Evolutionary conservation across 1,140 invertebrate species (phyloP).

Genomic region (Drosophila jambulina): DNA sequence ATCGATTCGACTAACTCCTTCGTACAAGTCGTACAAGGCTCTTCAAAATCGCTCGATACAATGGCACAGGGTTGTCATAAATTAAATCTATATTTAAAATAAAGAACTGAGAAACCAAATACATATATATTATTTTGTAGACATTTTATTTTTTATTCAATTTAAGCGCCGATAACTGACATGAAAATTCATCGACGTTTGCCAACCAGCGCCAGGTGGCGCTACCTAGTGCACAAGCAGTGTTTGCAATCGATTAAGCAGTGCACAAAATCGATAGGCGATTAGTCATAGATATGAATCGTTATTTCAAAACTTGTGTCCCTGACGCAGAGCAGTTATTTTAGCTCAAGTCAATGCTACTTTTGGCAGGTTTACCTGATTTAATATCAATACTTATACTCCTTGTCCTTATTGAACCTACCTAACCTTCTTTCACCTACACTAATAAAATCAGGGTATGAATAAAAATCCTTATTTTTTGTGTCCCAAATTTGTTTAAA

Average conservation of each 20-base stretch:
- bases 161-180: slow-evolving; percentile 1
- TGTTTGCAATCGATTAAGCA: background rate
- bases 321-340: background rate
- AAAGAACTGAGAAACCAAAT: slow-evolving; percentile 23
- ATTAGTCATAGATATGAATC: background rate
- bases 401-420: too few species aligned
- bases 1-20: slow-evolving; percentile 3
- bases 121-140: background rate
- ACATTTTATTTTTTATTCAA: background rate
- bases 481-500: background rate
- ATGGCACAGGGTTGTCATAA: slow-evolving; percentile 34
- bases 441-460: too few species aligned
- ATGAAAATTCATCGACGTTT: background rate
- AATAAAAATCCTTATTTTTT: background rate
- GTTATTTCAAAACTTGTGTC: background rate
- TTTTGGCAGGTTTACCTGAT: too few species aligned
- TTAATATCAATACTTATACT: too few species aligned
- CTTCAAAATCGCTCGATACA: slow-evolving; percentile 44
- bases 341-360: background rate
- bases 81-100: slow-evolving; percentile 53
- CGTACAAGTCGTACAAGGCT: background rate
- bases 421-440: too few species aligned
- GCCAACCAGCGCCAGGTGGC: background rate
- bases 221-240: background rate
- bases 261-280: background rate